Conservation (phyloP, 2,888 invertebrate species). For the Dryadula phaetusa region DNA sequence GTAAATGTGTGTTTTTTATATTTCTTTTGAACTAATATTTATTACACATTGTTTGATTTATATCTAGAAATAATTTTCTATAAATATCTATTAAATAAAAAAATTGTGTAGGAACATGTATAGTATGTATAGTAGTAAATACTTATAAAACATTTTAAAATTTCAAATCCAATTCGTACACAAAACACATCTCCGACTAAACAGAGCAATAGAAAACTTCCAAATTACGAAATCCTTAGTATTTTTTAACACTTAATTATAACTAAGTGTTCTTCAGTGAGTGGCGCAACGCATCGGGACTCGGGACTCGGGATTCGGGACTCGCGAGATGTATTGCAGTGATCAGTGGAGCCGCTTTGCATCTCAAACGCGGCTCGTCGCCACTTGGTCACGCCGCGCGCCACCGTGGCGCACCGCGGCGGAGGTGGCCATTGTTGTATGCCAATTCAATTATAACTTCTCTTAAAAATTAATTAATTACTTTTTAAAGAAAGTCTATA, state of each 20-base stretch:
- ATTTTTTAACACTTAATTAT: constrained; percentile 21
- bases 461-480: constrained; percentile 10
- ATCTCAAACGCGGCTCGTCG: constrained; percentile 44
- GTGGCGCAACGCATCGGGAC: not conserved
- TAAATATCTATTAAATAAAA: too few species aligned
- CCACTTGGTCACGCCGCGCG: constrained; percentile 43
- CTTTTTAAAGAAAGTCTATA: too few species aligned
- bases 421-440: too few species aligned
- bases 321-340: constrained; percentile 18
- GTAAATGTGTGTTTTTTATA: too few species aligned
- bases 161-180: not conserved
- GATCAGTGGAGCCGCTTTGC: constrained; percentile 39
- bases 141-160: too few species aligned
- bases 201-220: not conserved
- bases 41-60: too few species aligned
- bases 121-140: too few species aligned
- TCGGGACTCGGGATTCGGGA: not conserved
- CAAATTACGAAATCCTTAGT: constrained; percentile 1
- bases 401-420: too few species aligned
- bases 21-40: too few species aligned
- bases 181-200: not conserved
- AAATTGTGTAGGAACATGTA: too few species aligned
- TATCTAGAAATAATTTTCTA: too few species aligned
- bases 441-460: not conserved
- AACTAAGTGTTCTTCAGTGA: constrained; percentile 18